These are phyloP conservation scores for Eilema caniola DNA, from an alignment of 2,888 invertebrate genomes.

Conservation along the genomic window DNA sequence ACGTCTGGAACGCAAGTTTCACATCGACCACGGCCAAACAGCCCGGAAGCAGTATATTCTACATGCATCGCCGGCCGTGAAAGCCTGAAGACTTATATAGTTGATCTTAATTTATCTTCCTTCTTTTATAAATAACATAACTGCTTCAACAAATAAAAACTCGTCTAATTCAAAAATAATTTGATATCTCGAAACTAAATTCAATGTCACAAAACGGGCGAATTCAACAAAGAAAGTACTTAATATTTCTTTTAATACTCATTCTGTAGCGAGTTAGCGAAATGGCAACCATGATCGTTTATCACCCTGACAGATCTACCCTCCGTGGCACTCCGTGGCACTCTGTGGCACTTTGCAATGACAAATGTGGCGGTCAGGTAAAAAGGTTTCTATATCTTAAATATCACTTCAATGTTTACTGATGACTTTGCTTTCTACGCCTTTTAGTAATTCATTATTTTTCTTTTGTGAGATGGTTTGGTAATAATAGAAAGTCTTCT, in stretches of 20 bases:
- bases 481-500: too few species aligned
- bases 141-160: too few species aligned
- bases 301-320: conserved; percentile 81
- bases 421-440: conserved; percentile 33
- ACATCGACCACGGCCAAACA: too few species aligned
- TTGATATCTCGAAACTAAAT: not conserved
- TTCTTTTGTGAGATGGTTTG: too few species aligned
- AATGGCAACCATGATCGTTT: conserved; percentile 69
- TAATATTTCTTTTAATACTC: conserved; percentile 49
- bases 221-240: conserved; percentile 38
- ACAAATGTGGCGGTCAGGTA: conserved; percentile 83
- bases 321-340: conserved; percentile 57
- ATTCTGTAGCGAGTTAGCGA: conserved; percentile 49
- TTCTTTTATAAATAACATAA: too few species aligned
- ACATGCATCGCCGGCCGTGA: too few species aligned
- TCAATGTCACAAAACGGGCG: not conserved
- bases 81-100: too few species aligned
- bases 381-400: conserved; percentile 66
- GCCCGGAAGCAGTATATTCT: too few species aligned
- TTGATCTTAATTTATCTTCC: too few species aligned
- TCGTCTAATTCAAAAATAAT: too few species aligned
- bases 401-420: conserved; percentile 69
- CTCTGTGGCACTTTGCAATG: conserved; percentile 66
- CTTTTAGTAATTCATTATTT: not conserved
- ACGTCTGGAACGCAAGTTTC: too few species aligned